Conservation (phyloP, 2,113 vertebrate species). For the Oceanodroma tethys region DNA sequence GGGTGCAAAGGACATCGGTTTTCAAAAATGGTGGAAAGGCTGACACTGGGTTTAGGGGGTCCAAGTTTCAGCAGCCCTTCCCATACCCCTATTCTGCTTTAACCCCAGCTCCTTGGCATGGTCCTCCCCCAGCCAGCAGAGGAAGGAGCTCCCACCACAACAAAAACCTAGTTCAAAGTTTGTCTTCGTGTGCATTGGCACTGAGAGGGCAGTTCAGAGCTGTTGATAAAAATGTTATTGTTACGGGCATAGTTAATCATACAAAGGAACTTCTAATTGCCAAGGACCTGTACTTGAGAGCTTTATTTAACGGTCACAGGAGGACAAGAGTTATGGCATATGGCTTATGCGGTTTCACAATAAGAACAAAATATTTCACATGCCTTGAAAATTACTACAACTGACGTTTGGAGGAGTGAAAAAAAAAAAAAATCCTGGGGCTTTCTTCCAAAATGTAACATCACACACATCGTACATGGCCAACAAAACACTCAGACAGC, state of each 20-base stretch:
- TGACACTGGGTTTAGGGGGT: neutral
- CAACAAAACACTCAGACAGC: neutral
- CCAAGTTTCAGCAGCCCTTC: neutral
- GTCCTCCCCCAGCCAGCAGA: neutral
- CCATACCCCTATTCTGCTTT: neutral
- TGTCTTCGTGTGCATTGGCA: neutral
- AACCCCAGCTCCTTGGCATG: neutral
- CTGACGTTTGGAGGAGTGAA: neutral
- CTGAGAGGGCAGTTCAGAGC: neutral
- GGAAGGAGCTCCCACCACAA: neutral
- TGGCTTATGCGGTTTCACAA: neutral
- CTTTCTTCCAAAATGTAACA: constrained; percentile 14
- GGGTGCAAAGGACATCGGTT: neutral
- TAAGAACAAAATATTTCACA: neutral
- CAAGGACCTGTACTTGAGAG: neutral
- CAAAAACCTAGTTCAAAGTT: neutral
- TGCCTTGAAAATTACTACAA: neutral
- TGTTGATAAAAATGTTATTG: neutral
- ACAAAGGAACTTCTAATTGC: neutral
- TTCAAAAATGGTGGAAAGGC: neutral
- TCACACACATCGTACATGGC: neutral
- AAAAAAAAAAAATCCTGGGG: neutral
- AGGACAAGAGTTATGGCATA: neutral
- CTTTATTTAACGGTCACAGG: neutral
- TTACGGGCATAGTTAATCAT: neutral